Evolutionary conservation across 2,797 vertebrate species (phyloP).

Genomic region (Thamnophis elegans): DNA sequence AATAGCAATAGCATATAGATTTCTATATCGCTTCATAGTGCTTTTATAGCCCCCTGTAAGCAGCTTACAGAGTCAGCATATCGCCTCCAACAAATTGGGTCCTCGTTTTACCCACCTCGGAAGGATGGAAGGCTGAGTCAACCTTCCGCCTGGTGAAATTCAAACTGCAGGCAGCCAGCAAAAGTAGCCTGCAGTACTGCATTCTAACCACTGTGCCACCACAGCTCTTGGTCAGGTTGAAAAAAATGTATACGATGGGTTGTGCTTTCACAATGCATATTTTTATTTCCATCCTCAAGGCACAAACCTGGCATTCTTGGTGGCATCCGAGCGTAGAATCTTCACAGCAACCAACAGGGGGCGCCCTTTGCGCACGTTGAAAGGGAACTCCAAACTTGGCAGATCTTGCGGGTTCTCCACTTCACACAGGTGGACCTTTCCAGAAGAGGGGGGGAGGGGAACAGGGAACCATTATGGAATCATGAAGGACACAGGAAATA

Average conservation of each 20-base stretch:
- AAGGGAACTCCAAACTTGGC: constrained; percentile 82
- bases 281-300: neutral
- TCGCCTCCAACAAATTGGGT: too few relatives aligned
- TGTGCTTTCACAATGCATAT: neutral
- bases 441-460: neutral
- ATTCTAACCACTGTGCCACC: too few relatives aligned
- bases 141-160: too few relatives aligned
- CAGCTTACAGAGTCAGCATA: too few relatives aligned
- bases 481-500: neutral
- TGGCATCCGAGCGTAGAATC: constrained; percentile 88
- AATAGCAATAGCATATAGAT: neutral
- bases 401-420: constrained; percentile 88
- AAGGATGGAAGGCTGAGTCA: too few relatives aligned
- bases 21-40: too few relatives aligned
- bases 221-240: neutral
- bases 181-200: too few relatives aligned
- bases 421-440: constrained; percentile 92
- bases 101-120: too few relatives aligned
- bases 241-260: neutral
- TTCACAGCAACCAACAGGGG: constrained; percentile 92
- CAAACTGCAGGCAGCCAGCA: too few relatives aligned
- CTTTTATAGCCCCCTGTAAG: too few relatives aligned
- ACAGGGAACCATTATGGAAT: neutral
- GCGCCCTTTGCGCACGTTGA: constrained; percentile 86
- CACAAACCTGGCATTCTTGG: constrained; percentile 91